Conservation (phyloP, 2,113 vertebrate species). For the Neofelis nebulosa region DNA sequence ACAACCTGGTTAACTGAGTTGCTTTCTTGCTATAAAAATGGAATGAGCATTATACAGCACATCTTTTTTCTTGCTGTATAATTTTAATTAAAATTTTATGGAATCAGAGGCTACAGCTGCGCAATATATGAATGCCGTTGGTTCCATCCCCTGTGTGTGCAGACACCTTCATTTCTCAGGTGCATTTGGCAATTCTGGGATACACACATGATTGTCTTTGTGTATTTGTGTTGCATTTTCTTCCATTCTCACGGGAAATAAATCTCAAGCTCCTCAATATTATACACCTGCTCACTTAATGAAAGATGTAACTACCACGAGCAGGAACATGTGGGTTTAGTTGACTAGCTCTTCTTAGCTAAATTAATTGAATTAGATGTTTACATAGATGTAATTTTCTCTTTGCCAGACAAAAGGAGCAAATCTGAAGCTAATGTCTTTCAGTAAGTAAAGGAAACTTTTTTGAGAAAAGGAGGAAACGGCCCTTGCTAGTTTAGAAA, state of each 20-base stretch:
- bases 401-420: conserved; percentile 40
- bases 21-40: conserved; percentile 78
- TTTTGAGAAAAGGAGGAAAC: not conserved
- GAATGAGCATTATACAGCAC: conserved; percentile 80
- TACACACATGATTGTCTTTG: not conserved
- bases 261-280: conserved; percentile 55
- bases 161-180: conserved; percentile 63
- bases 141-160: conserved; percentile 67
- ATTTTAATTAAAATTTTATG: conserved; percentile 83
- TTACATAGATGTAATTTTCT: conserved; percentile 40
- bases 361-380: not conserved
- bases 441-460: not conserved
- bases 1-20: conserved; percentile 77
- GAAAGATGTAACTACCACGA: not conserved
- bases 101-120: conserved; percentile 81
- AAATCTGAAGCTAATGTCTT: not conserved
- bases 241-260: conserved; percentile 64
- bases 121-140: conserved; percentile 76
- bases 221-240: conserved; percentile 29
- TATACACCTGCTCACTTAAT: conserved; percentile 60
- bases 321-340: conserved; percentile 46
- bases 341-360: conserved; percentile 58
- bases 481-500: conserved; percentile 33
- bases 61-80: conserved; percentile 78
- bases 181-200: conserved; percentile 71